These are phyloP conservation scores for Ctenopoma kingsleyae DNA, from an alignment of 2,797 vertebrate genomes.

Conservation along the genomic window DNA sequence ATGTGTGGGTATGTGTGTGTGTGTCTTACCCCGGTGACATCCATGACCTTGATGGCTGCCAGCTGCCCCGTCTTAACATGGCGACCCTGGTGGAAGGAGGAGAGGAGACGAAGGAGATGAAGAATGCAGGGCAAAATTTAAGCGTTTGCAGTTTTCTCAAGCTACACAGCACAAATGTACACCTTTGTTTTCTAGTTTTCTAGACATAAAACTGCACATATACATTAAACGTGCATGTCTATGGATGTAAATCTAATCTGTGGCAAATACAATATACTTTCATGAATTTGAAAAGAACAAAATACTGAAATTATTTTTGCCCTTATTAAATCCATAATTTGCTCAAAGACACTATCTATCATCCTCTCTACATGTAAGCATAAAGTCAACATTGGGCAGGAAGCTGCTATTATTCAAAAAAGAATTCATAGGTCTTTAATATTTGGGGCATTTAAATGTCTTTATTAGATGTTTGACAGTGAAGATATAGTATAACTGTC, in stretches of 20 bases:
- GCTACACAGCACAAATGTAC: neutral
- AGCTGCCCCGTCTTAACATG: slow-evolving; percentile 98
- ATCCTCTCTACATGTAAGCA: neutral
- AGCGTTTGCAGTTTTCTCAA: neutral
- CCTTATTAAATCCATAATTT: neutral
- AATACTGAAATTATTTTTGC: neutral
- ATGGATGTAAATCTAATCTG: neutral
- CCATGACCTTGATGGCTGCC: slow-evolving; percentile 98
- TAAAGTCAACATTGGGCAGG: too few relatives aligned
- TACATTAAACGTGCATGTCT: neutral
- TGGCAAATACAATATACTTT: neutral
- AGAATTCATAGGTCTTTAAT: too few relatives aligned
- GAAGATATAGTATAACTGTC: too few relatives aligned
- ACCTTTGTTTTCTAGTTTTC: neutral
- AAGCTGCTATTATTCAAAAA: too few relatives aligned
- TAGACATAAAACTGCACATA: slow-evolving; percentile 5
- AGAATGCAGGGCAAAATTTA: neutral
- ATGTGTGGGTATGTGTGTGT: slow-evolving; percentile 13
- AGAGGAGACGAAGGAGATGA: slow-evolving; percentile 2
- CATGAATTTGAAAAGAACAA: neutral
- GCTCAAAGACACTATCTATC: neutral
- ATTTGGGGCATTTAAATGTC: neutral
- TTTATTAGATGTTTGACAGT: neutral
- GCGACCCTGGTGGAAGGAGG: slow-evolving; percentile 87
- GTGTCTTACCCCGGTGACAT: slow-evolving; percentile 94